Evolutionary conservation across 2,888 invertebrate species (phyloP), one percentile per base, ranked within the genome.

Genomic region (Steromphala cineraria): DNA sequence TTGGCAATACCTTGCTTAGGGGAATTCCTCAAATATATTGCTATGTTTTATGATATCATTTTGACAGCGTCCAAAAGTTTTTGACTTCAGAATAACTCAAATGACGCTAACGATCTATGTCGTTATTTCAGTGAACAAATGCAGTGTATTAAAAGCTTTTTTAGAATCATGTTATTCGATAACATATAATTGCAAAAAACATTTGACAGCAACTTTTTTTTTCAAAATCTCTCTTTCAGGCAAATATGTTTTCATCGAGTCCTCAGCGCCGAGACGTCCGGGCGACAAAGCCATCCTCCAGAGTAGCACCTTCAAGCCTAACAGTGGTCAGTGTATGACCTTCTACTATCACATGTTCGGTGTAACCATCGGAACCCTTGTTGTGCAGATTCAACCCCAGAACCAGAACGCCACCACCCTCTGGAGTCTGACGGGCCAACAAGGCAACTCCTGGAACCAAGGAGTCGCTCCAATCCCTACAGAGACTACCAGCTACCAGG

Each of bases 251-350:
- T 89, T 87, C 82, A 91, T 89, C 21, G 90, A 91, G 81, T 86
- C 95, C 0, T 93, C 94, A 17, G 94, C 94, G 84, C 95, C 95
- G 0, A 92, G 95, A 75, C 88, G 94, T 81, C 94, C 95, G 2
- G 95, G 95, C 0, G 95, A 95, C 88, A 84, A 85, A 55, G 91
- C 92, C 17, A 83, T 89, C 15, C 79, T 92, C 3, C 86, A 87
- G 76, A 92, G 91, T 83, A 84, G 87, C 17, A 83, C 80, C 56
- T 84, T 89, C 80, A 52, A 53, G 62, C 82, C 82, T 1, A 80
- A 85, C 2, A 81, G 82, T 1, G 80, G 82, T 15, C 79, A 80
- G 24, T 90, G 91, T 83, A 67, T 92, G 36, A 82, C 84, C 46
- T 92, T 92, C 84, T 92, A 88, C 83, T 92, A 90, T 81, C 89